Evolutionary conservation across 1,140 invertebrate species (phyloP).

Genomic region (Dinothrombium tinctorium): DNA sequence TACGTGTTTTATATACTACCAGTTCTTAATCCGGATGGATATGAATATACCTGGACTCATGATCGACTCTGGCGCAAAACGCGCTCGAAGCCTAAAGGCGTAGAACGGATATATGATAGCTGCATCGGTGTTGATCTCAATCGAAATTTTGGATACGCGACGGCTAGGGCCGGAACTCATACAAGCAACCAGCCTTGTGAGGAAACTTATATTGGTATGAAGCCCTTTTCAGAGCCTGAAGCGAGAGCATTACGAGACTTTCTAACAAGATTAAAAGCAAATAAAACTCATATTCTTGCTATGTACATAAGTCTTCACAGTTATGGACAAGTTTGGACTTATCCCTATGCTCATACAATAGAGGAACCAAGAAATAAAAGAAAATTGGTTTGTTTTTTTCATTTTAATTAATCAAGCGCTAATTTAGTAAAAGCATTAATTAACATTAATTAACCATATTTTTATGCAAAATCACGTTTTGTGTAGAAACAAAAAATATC

Average conservation of each 20-base stretch:
- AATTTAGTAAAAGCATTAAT: too few relatives aligned
- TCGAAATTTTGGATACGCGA: conserved; percentile 28
- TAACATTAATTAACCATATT: too few relatives aligned
- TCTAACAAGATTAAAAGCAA: too few relatives aligned
- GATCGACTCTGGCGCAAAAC: conserved; percentile 18
- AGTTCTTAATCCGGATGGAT: conserved; percentile 48
- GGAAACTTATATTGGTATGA: conserved; percentile 15
- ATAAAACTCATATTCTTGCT: too few relatives aligned
- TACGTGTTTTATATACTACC: too few relatives aligned
- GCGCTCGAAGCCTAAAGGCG: conserved; percentile 1
- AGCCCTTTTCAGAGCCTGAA: conserved; percentile 20
- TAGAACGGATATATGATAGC: background rate
- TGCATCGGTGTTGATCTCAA: conserved; percentile 10
- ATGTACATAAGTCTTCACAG: background rate
- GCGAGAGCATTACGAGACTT: conserved; percentile 5
- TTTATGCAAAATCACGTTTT: too few relatives aligned
- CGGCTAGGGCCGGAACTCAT: conserved; percentile 15
- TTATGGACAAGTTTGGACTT: background rate
- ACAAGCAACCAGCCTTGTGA: conserved; percentile 13
- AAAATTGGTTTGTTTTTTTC: too few relatives aligned
- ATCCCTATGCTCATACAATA: too few relatives aligned
- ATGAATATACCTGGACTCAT: conserved; percentile 27
- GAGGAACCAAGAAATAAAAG: too few relatives aligned
- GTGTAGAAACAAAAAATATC: too few relatives aligned
- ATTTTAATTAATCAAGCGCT: too few relatives aligned